phyloP scores from a whole-genome alignment of 2,797 vertebrate species.

The Cetoscarus ocellatus region DNA sequence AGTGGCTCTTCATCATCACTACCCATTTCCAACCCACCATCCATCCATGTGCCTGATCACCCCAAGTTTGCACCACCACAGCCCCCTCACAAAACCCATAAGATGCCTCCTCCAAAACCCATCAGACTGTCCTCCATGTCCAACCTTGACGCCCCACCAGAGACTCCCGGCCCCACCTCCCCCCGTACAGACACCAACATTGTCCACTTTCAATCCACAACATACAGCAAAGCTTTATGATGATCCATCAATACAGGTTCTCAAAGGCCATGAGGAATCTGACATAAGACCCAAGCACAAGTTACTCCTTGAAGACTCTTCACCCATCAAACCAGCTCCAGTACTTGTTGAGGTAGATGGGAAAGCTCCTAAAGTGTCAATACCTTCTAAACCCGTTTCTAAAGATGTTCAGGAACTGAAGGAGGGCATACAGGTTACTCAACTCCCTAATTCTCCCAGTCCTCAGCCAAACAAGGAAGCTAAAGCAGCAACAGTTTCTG shows the following conservation, averaged over 20 bases:
- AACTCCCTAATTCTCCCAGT: slow-evolving; percentile 26
- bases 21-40: slow-evolving; percentile 43
- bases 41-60: slow-evolving; percentile 48
- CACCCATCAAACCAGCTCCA: slow-evolving; percentile 41
- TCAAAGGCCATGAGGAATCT: slow-evolving; percentile 38
- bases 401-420: slow-evolving; percentile 54
- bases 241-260: slow-evolving; percentile 56
- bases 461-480: slow-evolving; percentile 32
- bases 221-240: slow-evolving; percentile 79
- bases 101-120: slow-evolving; percentile 82
- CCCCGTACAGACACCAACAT: slow-evolving; percentile 48
- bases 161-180: slow-evolving; percentile 63
- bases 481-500: slow-evolving; percentile 36
- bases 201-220: slow-evolving; percentile 84
- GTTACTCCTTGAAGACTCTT: slow-evolving; percentile 76
- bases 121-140: slow-evolving; percentile 78
- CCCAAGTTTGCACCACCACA: slow-evolving; percentile 78
- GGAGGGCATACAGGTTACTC: slow-evolving; percentile 43
- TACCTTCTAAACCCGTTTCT: slow-evolving; percentile 63
- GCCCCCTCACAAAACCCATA: slow-evolving; percentile 70
- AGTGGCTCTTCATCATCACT: slow-evolving; percentile 48
- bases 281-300: slow-evolving; percentile 72
- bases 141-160: slow-evolving; percentile 63
- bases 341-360: slow-evolving; percentile 54
- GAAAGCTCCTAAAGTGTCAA: slow-evolving; percentile 48